phyloP scores from a whole-genome alignment of 2,113 vertebrate species.

The Oostethus manadensis region DNA sequence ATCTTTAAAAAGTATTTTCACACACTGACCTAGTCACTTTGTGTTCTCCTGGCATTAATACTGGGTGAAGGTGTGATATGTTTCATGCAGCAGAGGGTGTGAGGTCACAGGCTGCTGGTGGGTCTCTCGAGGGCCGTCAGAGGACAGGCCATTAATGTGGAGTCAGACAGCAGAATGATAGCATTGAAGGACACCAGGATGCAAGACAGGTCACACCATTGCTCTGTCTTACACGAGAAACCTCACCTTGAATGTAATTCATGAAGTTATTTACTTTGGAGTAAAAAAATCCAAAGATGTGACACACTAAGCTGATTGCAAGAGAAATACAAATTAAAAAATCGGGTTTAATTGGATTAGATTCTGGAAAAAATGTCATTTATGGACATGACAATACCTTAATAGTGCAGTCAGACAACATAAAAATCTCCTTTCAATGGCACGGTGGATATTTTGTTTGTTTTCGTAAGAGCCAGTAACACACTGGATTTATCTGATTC shows the following conservation, averaged over 20 bases:
- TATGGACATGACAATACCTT: background rate
- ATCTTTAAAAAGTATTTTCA: constrained; percentile 29
- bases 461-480: background rate
- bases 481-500: background rate
- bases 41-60: constrained; percentile 46
- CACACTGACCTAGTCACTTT: constrained; percentile 43
- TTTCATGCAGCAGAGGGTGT: constrained; percentile 28
- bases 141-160: constrained; percentile 55
- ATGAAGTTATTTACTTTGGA: background rate
- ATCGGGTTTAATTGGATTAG: background rate
- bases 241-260: background rate
- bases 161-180: constrained; percentile 53
- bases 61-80: constrained; percentile 25
- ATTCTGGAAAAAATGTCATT: background rate
- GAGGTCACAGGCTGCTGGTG: constrained; percentile 44
- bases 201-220: constrained; percentile 2
- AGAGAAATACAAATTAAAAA: background rate
- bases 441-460: background rate
- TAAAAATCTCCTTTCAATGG: background rate
- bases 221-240: constrained; percentile 3
- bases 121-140: constrained; percentile 49
- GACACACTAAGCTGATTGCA: background rate
- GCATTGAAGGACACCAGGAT: constrained; percentile 29
- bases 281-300: constrained; percentile 15
- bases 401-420: background rate